A percentile compares a stretch with the other conserved stretches of the same genome.
Conservation (phyloP, 1,140 invertebrate genomes). For the Megalonaias nervosa region DNA sequence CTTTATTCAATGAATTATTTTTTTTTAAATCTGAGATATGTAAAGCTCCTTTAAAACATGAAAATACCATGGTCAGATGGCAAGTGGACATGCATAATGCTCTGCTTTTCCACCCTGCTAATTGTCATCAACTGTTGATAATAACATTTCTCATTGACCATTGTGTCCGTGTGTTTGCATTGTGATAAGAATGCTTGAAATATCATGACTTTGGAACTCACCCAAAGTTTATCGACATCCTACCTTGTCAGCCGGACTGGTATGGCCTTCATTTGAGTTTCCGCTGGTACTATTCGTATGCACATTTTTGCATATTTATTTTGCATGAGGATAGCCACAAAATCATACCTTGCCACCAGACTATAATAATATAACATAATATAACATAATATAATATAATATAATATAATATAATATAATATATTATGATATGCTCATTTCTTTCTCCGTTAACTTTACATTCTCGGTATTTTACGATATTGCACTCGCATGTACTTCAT, state of each 20-base stretch:
- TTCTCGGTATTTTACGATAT: too few species aligned
- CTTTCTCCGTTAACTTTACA: too few species aligned
- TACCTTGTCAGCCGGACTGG: too few species aligned
- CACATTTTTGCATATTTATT: constrained; percentile 6
- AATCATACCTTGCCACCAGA: constrained; percentile 12
- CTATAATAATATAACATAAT: constrained; percentile 38
- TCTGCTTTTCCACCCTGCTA: background rate
- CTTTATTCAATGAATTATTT: too few species aligned
- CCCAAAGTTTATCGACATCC: background rate
- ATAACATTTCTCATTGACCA: too few species aligned
- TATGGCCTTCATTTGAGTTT: too few species aligned
- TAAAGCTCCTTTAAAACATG: too few species aligned
- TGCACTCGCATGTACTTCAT: too few species aligned
- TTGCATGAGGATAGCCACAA: background rate
- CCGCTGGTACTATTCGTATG: background rate
- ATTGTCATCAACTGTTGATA: background rate
- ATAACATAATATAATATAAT: constrained; percentile 38
- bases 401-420: constrained; percentile 38
- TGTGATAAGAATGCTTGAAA: background rate
- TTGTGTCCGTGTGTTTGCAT: background rate
- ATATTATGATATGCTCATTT: too few species aligned
- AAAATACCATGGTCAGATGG: too few species aligned
- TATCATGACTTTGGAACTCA: background rate
- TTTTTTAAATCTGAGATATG: too few species aligned
- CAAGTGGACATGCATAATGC: background rate